Evolutionary conservation across 2,888 invertebrate species (phyloP), one percentile per base, ranked within the genome.

Genomic region (Orchesella flavescens): DNA sequence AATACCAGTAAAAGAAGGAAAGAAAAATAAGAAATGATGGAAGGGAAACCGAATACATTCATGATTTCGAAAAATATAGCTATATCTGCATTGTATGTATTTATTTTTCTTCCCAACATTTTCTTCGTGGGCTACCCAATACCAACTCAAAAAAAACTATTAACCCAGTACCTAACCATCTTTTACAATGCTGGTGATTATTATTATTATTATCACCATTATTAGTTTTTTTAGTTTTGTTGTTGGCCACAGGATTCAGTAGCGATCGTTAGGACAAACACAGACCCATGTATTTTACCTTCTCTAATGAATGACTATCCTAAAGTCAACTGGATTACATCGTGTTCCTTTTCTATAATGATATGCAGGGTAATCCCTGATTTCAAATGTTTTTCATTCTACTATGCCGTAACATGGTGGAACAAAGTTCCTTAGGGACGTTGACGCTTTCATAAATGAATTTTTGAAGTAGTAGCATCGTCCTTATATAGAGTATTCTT

Each of bases 121-220:
- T 19, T 17, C n/a, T n/a, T 57, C 57, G 10, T 15, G 2, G 1
- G 24, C 21, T 15, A 34, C n/a, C 59, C 59, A 21, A 55, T 61
- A 61, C 73, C 46, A 72, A 53, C 72, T 17, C n/a, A n/a, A 68
- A 73, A 24, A n/a, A n/a, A n/a, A n/a, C n/a, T 34, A 34, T 17
- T 17, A 57, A 57, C 15, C 19, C n/a, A 19, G 21, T 57, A 1
- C 5, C 23, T 43, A 57, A 76, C 76, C 76, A 76, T 21, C 57
- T n/a, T 76, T 75, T 76, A 76, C 76, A 76, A 66, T 34, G 49
- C 23, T 66, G n/a, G n/a, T n/a, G n/a, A n/a, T n/a, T n/a, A n/a
- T n/a, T n/a, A n/a, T n/a, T 34, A 55, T 75, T 43, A 66, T 66
- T 75, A 76, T 23, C 19, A 24, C 34, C 23, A 65, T 74, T 75